A percentile compares a stretch with the other conserved stretches of the same genome.
Evolutionary conservation across 1,140 invertebrate species (phyloP).

Genomic region (Stegodyphus dumicola): DNA sequence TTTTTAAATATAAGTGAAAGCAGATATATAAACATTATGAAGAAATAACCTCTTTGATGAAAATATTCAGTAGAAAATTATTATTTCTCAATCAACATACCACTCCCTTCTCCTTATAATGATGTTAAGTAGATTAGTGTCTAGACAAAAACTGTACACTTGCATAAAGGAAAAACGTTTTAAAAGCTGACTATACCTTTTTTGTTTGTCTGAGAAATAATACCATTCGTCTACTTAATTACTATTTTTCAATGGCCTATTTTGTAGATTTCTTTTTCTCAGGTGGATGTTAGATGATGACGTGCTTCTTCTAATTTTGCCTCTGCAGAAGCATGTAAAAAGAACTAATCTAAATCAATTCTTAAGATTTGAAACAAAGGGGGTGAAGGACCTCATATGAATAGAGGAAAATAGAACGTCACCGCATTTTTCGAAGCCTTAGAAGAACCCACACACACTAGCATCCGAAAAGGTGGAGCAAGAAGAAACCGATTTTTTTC

Average conservation of each 20-base stretch:
- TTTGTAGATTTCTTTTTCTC: background rate
- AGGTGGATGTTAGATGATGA: background rate
- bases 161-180: background rate
- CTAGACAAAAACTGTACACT: background rate
- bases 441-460: too few species aligned
- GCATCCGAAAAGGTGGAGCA: background rate
- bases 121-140: background rate
- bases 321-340: too few species aligned
- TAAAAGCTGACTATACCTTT: background rate
- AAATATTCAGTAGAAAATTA: too few species aligned
- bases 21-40: too few species aligned
- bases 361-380: slow-evolving; percentile 27
- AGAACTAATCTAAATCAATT: slow-evolving; percentile 22
- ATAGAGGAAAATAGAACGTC: background rate
- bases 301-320: background rate
- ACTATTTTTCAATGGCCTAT: too few species aligned
- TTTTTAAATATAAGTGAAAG: too few species aligned
- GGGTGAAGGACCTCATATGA: slow-evolving; percentile 28
- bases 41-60: too few species aligned
- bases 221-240: too few species aligned
- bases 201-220: too few species aligned
- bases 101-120: background rate
- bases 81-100: too few species aligned
- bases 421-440: too few species aligned
- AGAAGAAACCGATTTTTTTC: slow-evolving; percentile 9